Evolutionary conservation across 30 jellyfish, hydroid and myxozoan species (phyloP).

Genomic region (Catostylus mosaicus): DNA sequence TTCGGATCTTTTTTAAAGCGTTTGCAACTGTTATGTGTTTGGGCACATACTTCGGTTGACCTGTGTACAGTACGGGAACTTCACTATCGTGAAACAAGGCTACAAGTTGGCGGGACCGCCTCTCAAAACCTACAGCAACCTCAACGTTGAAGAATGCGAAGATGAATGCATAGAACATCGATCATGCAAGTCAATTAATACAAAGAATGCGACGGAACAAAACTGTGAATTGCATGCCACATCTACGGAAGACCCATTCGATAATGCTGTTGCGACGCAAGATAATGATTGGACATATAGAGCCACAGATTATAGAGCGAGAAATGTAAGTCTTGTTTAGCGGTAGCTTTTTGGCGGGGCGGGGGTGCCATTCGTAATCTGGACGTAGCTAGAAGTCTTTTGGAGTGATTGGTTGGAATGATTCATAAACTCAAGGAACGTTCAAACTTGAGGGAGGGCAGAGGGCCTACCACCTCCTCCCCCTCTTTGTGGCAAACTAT

Average conservation of each 20-base stretch:
- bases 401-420: not conserved
- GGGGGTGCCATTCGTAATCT: too few relatives aligned
- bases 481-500: not conserved
- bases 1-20: too few relatives aligned
- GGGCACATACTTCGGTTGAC: conserved; percentile 25
- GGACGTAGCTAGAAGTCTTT: too few relatives aligned
- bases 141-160: conserved; percentile 16
- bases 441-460: not conserved
- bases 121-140: not conserved
- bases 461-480: not conserved
- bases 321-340: not conserved
- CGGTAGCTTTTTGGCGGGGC: too few relatives aligned
- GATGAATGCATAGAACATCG: conserved; percentile 3
- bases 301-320: conserved; percentile 4
- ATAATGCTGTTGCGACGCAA: not conserved
- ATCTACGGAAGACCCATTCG: conserved; percentile 20
- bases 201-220: not conserved
- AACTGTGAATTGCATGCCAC: conserved; percentile 21
- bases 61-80: conserved; percentile 23
- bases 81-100: conserved; percentile 5
- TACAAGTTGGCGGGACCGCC: not conserved
- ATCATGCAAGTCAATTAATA: conserved; percentile 25
- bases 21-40: too few relatives aligned
- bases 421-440: not conserved
- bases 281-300: conserved; percentile 28